Percentiles rank a stretch among this genome's conserved stretches.
Conservation (phyloP, 2,888 invertebrate species). For the Lypha dubia region DNA sequence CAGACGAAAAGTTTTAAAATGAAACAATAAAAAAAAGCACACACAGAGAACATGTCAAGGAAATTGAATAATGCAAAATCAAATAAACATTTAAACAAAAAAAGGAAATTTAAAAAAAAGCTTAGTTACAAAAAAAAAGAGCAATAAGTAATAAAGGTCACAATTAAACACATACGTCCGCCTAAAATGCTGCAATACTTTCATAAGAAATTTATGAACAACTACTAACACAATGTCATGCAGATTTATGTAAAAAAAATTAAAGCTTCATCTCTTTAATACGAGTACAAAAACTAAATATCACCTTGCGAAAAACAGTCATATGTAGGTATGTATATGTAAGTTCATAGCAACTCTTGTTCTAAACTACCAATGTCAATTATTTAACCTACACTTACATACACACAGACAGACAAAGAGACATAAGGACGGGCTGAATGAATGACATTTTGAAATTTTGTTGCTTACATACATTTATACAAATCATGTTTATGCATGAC, state of each 20-base stretch:
- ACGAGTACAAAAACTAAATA: slow-evolving; percentile 2
- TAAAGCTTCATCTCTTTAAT: neutral
- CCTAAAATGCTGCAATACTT: slow-evolving; percentile 26
- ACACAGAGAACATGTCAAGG: slow-evolving; percentile 51
- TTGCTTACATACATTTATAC: slow-evolving; percentile 28
- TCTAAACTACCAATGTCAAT: slow-evolving; percentile 45
- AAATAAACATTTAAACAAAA: slow-evolving; percentile 26
- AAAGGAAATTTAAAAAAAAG: neutral
- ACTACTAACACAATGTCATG: too few relatives aligned
- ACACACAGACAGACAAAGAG: neutral
- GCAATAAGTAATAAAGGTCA: slow-evolving; percentile 8
- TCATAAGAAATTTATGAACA: slow-evolving; percentile 34
- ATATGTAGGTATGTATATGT: too few relatives aligned
- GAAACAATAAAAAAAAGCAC: neutral
- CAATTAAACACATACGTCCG: neutral
- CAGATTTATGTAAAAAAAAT: neutral
- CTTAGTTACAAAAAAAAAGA: slow-evolving; percentile 5
- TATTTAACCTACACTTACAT: slow-evolving; percentile 43
- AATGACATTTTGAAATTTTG: neutral
- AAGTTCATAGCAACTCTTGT: neutral
- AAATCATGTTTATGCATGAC: slow-evolving; percentile 49
- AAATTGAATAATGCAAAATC: slow-evolving; percentile 27
- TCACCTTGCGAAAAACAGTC: slow-evolving; percentile 34
- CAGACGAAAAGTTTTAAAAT: too few relatives aligned
- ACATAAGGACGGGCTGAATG: neutral